These are phyloP conservation scores for Lithophane leautieri DNA, from an alignment of 2,888 invertebrate species.

Conservation along the genomic window DNA sequence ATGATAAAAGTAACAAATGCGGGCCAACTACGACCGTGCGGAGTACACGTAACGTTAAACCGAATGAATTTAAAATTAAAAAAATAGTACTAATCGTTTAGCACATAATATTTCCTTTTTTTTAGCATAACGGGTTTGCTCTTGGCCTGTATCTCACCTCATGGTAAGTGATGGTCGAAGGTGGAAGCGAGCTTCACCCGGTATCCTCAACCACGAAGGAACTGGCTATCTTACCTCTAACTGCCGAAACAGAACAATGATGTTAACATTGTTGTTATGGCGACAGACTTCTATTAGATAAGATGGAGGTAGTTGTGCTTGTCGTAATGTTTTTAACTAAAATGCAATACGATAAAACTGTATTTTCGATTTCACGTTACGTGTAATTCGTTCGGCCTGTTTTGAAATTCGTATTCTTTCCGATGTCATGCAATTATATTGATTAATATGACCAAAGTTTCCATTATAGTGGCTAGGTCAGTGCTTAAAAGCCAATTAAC, in stretches of 20 bases:
- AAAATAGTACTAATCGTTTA: neutral
- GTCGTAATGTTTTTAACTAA: too few species aligned
- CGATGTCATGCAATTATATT: neutral
- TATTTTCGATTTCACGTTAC: neutral
- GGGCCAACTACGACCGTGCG: neutral
- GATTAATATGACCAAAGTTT: neutral
- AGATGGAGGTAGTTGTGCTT: too few species aligned
- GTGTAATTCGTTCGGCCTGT: neutral
- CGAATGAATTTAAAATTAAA: neutral
- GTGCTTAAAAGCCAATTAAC: neutral
- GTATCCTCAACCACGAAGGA: too few species aligned
- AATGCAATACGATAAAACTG: neutral
- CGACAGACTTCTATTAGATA: too few species aligned
- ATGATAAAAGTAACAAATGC: neutral
- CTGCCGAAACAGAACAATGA: too few species aligned
- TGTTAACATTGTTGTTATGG: too few species aligned
- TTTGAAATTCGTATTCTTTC: neutral
- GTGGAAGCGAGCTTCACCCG: too few species aligned
- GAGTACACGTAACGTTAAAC: neutral
- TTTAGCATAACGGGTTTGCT: too few species aligned
- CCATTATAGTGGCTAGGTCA: neutral
- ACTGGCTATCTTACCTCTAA: too few species aligned
- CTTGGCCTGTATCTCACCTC: too few species aligned
- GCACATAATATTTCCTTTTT: neutral
- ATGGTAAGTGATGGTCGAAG: too few species aligned